Evolutionary conservation across 2,797 vertebrate species (phyloP), one percentile per base, ranked within the genome.

Genomic region (Coregonus suidteri): DNA sequence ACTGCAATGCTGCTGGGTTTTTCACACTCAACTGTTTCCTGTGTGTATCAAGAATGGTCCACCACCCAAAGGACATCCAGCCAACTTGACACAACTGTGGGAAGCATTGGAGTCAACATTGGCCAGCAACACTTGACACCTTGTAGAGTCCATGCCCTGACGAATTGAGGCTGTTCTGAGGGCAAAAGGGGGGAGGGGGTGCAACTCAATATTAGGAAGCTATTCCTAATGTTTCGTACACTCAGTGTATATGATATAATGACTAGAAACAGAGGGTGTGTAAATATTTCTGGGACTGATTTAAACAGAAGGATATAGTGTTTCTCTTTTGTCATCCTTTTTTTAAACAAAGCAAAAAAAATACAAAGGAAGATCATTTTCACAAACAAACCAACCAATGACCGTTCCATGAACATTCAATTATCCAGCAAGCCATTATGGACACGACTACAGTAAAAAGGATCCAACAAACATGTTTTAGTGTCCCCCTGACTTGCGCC

Each of bases 401-500:
- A 83, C 71, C 78, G 2, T 3, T 66, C 56, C 37, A 56, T 52
- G 18, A 31, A 51, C 69, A 72, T 35, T 65, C 31, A 37, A 20
- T 31, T 35, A 69, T 76, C 78, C 4, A 73, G 76, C 59, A 64
- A 25, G 16, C 59, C 20, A 52, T 74, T 65, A 51, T 76, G 62
- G 73, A 82, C 73, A 77, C 25, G 6, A 68, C 75, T 64, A 47
- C 70, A 25, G 14, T 13, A 1, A 68, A 68, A 68, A 6, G 31
- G 53, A 20, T 2, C 74, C 15, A 7, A 20, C 59, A 4, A 71
- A 3, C 25, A 2, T 34, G 59, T 13, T 20, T 77, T 83, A 93
- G 77, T 90, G 90, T 15, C 91, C 91, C 15, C 92, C 90, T 0
- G 91, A 90, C 81, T 93, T 93, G 70, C 86, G 91, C 0, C 91